Evolutionary conservation across 2,797 vertebrate genomes (phyloP).

Genomic region (Lepus oiostolus): DNA sequence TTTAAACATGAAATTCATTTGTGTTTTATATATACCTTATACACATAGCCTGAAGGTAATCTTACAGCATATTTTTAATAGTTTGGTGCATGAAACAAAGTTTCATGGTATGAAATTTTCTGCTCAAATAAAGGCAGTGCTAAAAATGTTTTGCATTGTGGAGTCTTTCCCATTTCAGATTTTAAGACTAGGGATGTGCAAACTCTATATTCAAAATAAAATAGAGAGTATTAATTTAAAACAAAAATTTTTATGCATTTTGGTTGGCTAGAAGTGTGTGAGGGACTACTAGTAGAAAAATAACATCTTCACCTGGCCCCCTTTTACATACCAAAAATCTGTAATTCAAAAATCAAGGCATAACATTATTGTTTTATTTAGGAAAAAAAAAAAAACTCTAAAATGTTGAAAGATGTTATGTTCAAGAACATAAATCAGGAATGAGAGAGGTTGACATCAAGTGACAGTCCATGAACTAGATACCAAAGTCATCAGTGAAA

Average conservation of each 20-base stretch:
- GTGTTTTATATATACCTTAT: too few relatives aligned
- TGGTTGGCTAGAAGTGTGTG: neutral
- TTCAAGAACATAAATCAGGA: neutral
- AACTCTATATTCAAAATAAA: neutral
- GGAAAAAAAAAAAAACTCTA: neutral
- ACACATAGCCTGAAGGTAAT: too few relatives aligned
- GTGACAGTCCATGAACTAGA: neutral
- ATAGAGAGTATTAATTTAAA: slow-evolving; percentile 32
- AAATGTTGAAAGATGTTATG: slow-evolving; percentile 8
- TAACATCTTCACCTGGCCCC: neutral
- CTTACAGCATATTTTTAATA: too few relatives aligned
- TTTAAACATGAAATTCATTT: too few relatives aligned
- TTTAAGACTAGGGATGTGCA: too few relatives aligned
- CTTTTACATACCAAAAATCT: neutral
- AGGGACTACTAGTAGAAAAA: neutral
- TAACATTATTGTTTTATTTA: neutral
- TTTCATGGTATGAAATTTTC: too few relatives aligned
- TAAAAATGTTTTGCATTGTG: too few relatives aligned
- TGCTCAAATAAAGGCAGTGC: too few relatives aligned
- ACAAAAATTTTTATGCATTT: neutral
- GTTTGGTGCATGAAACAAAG: too few relatives aligned
- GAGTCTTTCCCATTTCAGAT: too few relatives aligned
- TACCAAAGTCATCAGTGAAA: neutral
- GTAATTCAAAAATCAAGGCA: neutral
- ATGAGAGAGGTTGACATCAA: neutral